These are phyloP conservation scores for Lithophane socia DNA, from an alignment of 2,888 invertebrate species.

Conservation along the genomic window DNA sequence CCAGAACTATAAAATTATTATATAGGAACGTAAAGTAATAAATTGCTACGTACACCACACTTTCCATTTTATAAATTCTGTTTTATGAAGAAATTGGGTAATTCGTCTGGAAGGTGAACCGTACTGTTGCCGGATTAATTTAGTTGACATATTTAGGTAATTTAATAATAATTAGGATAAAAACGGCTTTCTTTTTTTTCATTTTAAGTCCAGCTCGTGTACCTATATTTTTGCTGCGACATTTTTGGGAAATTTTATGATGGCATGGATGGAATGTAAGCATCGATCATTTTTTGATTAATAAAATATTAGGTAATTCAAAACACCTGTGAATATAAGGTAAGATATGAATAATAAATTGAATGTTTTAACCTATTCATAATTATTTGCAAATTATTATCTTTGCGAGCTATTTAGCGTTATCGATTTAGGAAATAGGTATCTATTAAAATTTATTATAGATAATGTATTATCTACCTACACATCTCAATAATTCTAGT, in stretches of 20 bases:
- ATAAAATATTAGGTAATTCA: too few species aligned
- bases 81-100: conserved; percentile 3
- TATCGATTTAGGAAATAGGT: background rate
- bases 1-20: background rate
- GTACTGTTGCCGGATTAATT: background rate
- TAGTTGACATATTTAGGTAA: too few species aligned
- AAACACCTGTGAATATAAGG: background rate
- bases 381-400: background rate
- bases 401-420: background rate
- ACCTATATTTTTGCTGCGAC: background rate
- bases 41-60: background rate
- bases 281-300: background rate
- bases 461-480: background rate
- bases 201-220: too few species aligned
- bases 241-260: background rate
- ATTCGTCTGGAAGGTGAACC: background rate
- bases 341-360: background rate
- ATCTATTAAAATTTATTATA: background rate
- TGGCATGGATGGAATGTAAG: background rate
- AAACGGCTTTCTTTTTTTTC: background rate
- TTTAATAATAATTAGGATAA: background rate
- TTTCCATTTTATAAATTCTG: conserved; percentile 22
- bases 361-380: background rate
- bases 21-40: background rate
- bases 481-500: background rate